Percentiles rank a stretch among this genome's conserved stretches.
phyloP scores from a whole-genome alignment of 2,888 invertebrate genomes.

The Atethmia centrago region DNA sequence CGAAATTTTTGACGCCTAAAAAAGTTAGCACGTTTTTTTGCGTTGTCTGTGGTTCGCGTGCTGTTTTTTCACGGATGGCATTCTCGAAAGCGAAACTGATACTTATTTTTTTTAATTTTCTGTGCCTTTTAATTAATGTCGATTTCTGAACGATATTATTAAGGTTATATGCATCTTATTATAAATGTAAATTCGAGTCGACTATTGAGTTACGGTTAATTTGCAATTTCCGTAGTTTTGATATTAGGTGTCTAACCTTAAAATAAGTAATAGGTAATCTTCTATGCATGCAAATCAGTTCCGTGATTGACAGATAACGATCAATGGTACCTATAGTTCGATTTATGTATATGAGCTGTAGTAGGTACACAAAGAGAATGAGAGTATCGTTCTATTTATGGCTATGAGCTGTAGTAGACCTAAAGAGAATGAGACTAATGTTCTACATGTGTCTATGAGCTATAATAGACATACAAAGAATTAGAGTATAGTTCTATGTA shows the following conservation, averaged over 20 bases:
- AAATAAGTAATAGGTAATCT: neutral
- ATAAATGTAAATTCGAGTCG: conserved; percentile 8
- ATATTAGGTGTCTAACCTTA: conserved; percentile 18
- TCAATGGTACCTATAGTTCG: no score
- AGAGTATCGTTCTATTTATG: no score
- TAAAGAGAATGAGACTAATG: no score
- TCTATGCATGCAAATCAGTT: neutral
- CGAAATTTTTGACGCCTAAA: conserved; percentile 75
- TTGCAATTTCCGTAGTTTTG: conserved; percentile 11
- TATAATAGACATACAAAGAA: no score
- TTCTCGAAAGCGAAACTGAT: conserved; percentile 68
- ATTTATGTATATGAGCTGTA: no score
- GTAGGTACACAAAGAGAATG: no score
- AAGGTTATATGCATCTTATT: neutral
- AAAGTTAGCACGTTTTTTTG: conserved; percentile 71
- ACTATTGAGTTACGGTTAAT: conserved; percentile 3
- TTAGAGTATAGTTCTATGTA: neutral
- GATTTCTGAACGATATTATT: conserved; percentile 7
- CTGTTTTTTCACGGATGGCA: conserved; percentile 62
- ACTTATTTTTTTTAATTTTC: conserved; percentile 39
- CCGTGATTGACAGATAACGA: neutral
- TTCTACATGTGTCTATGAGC: no score
- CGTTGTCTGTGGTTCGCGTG: conserved; percentile 71
- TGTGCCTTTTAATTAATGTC: conserved; percentile 19
- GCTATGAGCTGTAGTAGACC: no score